Evolutionary conservation across 2,888 invertebrate species (phyloP), one percentile per base, ranked within the genome.

Genomic region (Alloscopus bannaensis): DNA sequence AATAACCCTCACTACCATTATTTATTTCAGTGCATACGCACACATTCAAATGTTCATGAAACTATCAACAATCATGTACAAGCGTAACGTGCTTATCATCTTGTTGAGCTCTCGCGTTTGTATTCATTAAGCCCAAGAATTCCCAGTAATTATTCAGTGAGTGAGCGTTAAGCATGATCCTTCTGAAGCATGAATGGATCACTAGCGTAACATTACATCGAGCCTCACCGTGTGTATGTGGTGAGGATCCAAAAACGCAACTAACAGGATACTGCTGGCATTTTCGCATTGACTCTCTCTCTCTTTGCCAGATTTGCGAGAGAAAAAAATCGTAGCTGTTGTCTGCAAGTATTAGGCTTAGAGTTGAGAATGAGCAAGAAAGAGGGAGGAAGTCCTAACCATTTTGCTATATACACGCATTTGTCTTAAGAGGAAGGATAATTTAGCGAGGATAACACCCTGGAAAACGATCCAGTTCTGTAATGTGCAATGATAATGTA

Each of bases 401-500:
- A n/a, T n/a, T n/a, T n/a, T n/a, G n/a, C n/a, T n/a, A n/a, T n/a
- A n/a, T n/a, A n/a, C n/a, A n/a, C n/a, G n/a, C n/a, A n/a, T n/a
- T n/a, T n/a, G n/a, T n/a, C n/a, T n/a, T n/a, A n/a, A n/a, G n/a
- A n/a, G n/a, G 52, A n/a, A 36, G 60, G 68, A 62, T 69, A 76
- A 75, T 75, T 68, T 76, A 69, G 62, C 68, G 31, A 69, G n/a
- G 68, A 76, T 59, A 75, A 66, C 76, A 31, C 29, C 42, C 22
- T n/a, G 20, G 75, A 42, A 59, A 68, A 75, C 45, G 66, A 59
- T 45, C 29, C 71, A 31, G 26, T 6, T 18, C 45, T 50, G 62
- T 50, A 68, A 75, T 64, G 66, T 57, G 59, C 66, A 75, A 75
- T 52, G 75, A 70, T 70, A 70, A 57, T 75, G 75, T 66, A 42